Evolutionary conservation across 2,113 vertebrate genomes (phyloP).

Genomic region (Girardinichthys multiradiatus): DNA sequence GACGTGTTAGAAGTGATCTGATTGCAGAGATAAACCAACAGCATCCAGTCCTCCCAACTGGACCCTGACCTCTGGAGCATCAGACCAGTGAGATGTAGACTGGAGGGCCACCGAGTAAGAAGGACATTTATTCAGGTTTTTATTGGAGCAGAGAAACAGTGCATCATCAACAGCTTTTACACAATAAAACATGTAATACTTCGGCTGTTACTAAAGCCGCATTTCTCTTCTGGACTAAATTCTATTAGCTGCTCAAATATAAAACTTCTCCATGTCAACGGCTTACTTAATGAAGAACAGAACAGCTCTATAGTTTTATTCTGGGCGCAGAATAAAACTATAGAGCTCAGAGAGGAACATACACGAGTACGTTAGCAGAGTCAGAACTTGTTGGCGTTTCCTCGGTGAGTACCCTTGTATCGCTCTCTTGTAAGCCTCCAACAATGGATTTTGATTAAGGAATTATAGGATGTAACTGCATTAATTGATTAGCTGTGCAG

Average conservation of each 20-base stretch:
- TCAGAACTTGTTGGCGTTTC: constrained; percentile 51
- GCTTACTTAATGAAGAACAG: constrained; percentile 31
- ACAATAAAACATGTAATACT: constrained; percentile 27
- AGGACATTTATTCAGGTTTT: neutral
- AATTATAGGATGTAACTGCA: constrained; percentile 44
- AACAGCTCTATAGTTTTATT: too few species aligned
- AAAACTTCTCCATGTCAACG: constrained; percentile 19
- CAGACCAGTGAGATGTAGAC: too few species aligned
- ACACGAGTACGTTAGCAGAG: too few species aligned
- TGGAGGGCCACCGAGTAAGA: too few species aligned
- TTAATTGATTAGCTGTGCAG: constrained; percentile 51
- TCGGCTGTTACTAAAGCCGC: constrained; percentile 10
- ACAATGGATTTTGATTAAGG: constrained; percentile 62
- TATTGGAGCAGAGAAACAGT: constrained; percentile 19
- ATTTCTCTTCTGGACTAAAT: constrained; percentile 17
- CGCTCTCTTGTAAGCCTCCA: constrained; percentile 40
- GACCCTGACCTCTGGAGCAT: too few species aligned
- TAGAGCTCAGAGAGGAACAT: too few species aligned
- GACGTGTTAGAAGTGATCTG: constrained; percentile 5
- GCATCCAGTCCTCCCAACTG: constrained; percentile 25
- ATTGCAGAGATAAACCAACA: constrained; percentile 33
- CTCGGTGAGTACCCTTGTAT: constrained; percentile 21
- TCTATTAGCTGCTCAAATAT: constrained; percentile 13
- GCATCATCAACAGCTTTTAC: constrained; percentile 15
- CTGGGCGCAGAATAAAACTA: too few species aligned